These are phyloP conservation scores for Babylonia areolata DNA, from an alignment of 1,140 invertebrate genomes.

Conservation along the genomic window DNA sequence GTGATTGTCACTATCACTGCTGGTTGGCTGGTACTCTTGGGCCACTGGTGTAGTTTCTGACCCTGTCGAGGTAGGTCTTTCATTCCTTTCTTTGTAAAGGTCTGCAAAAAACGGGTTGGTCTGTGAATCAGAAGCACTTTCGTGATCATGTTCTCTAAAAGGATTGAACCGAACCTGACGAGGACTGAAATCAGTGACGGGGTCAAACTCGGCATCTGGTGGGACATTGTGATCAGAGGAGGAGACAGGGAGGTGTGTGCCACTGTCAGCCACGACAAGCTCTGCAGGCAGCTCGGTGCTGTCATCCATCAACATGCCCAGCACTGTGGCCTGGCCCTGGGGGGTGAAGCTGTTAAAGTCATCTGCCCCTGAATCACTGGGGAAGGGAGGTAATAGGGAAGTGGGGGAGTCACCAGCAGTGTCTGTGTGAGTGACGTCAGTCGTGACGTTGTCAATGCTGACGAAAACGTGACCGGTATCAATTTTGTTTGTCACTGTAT, in stretches of 20 bases:
- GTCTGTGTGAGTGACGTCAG: background rate
- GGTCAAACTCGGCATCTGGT: background rate
- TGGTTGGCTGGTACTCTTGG: background rate
- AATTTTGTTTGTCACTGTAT: background rate
- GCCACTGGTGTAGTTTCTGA: background rate
- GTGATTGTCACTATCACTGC: background rate
- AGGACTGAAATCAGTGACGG: background rate
- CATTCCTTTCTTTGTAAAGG: background rate
- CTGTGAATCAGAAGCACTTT: background rate
- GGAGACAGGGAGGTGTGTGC: background rate
- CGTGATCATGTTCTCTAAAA: background rate
- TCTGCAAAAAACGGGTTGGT: background rate
- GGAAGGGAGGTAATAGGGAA: background rate
- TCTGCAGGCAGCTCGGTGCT: background rate
- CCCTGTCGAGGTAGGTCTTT: background rate
- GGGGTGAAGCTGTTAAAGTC: background rate
- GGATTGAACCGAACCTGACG: no score
- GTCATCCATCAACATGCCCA: slow-evolving; percentile 2
- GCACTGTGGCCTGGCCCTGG: background rate
- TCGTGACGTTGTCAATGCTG: slow-evolving; percentile 18
- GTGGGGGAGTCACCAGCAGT: background rate
- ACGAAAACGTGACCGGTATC: background rate
- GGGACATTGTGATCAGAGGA: background rate
- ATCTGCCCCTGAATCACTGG: background rate
- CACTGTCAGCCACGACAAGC: background rate